A percentile compares a stretch with the other conserved stretches of the same genome.
Evolutionary conservation across 2,797 vertebrate genomes (phyloP).

Genomic region (Channallabes apus): DNA sequence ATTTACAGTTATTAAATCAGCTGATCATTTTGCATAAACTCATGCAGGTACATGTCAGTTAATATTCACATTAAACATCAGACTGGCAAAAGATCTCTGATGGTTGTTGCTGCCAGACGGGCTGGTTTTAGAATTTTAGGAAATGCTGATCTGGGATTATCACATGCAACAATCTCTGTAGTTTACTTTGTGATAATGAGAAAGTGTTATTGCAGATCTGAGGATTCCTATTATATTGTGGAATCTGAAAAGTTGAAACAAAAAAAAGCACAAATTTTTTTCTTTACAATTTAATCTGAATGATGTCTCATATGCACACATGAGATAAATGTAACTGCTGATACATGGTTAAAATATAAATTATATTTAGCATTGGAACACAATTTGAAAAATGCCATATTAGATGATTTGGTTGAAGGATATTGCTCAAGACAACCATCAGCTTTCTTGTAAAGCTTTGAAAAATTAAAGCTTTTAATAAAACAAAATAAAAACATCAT

Average conservation of each 20-base stretch:
- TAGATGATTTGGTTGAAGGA: conserved; percentile 59
- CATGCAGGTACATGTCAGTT: background rate
- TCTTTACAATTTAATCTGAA: background rate
- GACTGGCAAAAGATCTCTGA: background rate
- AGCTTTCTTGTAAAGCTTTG: conserved; percentile 43
- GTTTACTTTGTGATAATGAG: too few species aligned
- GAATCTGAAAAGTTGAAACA: background rate
- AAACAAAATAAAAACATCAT: conserved; percentile 45
- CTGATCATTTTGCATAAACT: background rate
- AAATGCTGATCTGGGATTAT: background rate
- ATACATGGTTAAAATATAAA: background rate
- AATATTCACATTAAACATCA: background rate
- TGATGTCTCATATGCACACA: background rate
- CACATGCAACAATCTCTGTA: background rate
- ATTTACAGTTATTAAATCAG: background rate
- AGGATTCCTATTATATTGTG: background rate
- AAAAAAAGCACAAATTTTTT: background rate
- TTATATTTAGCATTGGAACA: background rate
- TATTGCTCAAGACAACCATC: conserved; percentile 45
- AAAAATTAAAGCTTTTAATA: conserved; percentile 56
- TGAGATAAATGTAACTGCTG: background rate
- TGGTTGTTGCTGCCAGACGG: background rate
- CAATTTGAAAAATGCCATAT: conserved; percentile 1
- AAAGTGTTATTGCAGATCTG: background rate
- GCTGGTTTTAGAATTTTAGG: background rate